These are phyloP conservation scores for Scaptomyza parva DNA, from an alignment of 2,888 invertebrate species.

Conservation along the genomic window DNA sequence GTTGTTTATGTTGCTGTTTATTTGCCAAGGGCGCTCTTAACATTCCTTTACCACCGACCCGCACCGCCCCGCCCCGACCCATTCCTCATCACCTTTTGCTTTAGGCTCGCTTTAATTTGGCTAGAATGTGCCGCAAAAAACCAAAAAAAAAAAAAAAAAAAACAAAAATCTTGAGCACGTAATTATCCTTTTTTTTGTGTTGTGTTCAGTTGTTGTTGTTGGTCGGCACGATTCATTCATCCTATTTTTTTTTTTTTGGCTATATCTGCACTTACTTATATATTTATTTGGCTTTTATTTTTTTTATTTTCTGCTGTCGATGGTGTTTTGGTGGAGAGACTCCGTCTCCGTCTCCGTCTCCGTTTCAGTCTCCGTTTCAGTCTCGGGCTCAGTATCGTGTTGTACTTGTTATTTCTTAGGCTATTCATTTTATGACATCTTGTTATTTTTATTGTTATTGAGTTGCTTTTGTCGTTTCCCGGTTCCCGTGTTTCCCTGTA, in stretches of 20 bases:
- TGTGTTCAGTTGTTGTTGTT: neutral
- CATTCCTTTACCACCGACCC: neutral
- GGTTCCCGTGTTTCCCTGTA: neutral
- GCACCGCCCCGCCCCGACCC: neutral
- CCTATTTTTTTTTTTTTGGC: slow-evolving; percentile 13
- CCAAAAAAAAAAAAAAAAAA: slow-evolving; percentile 30
- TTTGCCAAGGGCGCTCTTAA: slow-evolving; percentile 61
- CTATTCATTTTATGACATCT: slow-evolving; percentile 77
- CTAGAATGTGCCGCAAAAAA: slow-evolving; percentile 50
- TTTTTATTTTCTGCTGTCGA: too few species aligned
- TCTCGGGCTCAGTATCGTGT: too few species aligned
- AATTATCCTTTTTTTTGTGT: slow-evolving; percentile 73
- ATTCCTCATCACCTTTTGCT: neutral
- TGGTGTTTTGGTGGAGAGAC: slow-evolving; percentile 17
- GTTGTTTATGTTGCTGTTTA: slow-evolving; percentile 65
- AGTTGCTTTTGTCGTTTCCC: slow-evolving; percentile 70
- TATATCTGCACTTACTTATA: slow-evolving; percentile 64
- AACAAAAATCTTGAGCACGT: slow-evolving; percentile 74
- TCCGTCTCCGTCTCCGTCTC: too few species aligned
- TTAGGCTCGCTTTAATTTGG: slow-evolving; percentile 69
- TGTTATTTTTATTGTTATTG: slow-evolving; percentile 80
- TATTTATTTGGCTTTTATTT: slow-evolving; percentile 66
- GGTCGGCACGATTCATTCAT: slow-evolving; percentile 47
- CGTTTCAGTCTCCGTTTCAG: too few species aligned
- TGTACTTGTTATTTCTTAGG: slow-evolving; percentile 58